Base-by-base conservation (phyloP, 1,140 invertebrate genomes). In the Zaprionus vittiger region DNA sequence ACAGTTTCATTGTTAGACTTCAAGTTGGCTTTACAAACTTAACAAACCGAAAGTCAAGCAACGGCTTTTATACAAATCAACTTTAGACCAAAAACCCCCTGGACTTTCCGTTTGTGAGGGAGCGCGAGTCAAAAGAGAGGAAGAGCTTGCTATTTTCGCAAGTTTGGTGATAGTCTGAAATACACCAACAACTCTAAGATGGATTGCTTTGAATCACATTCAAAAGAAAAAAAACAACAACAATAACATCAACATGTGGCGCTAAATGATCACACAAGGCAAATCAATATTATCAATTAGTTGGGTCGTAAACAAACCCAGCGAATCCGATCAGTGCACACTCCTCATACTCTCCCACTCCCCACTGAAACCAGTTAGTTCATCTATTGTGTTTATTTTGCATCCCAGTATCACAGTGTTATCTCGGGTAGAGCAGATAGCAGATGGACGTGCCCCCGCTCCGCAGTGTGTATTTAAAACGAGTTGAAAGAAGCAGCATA, bases 231-330 rank as follows among this genome's bases (percentile, higher is more conserved):
- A 14, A 26, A n/a, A 28, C 44, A 59, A 57, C n/a, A 57, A 47
- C 20, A 67, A 71, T 52, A 56, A 37, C 44, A 67, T 54, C n/a
- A 49, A 59, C 12, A 41, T 28, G 34, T 11, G 9, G 3, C 14
- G 63, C 54, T 59, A 72, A 60, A 67, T 61, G 65, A 70, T 59
- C 59, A n/a, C 11, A 67, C 52, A 63, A 31, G n/a, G 17, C 66
- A 69, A 75, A 71, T 75, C 41, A 54, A 24, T 75, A 60, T 41
- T 75, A 62, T 64, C 54, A 75, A 75, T 75, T 71, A 71, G 67
- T 63, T 75, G 24, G 31, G 6, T 60, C 41, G 59, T 70, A 54
- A 71, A 59, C 61, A 59, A 68, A 59, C 20, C 9, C 20, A 22
- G 4, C 47, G 11, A 52, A 49, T 49, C 15, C 38, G 38, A 41